Base-by-base conservation (phyloP, 2,113 vertebrate genomes). In the Xenopus laevis region DNA sequence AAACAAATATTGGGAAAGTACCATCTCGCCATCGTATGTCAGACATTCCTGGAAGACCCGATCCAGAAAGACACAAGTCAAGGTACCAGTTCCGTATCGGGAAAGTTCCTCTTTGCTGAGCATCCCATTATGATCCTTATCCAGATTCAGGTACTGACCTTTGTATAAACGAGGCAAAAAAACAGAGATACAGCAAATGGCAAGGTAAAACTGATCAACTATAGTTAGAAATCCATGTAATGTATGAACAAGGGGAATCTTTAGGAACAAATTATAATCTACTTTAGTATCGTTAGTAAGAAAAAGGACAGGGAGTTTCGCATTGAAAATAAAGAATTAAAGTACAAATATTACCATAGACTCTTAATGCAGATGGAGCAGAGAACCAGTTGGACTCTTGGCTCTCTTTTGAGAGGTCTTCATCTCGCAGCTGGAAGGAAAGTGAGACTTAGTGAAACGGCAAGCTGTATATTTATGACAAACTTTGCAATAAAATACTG, bases 361-460 rank as follows among this genome's bases (percentile, higher is more conserved):
- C 96, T 71, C 95, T 81, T 16, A 99, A 87, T 57, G 96, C 96
- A 23, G 97, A 99, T 27, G 97, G 96, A 74, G 97, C 96, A 58
- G 97, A 99, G 90, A 99, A 99, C 95, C 97, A 99, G 57, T 99
- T 99, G 71, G 95, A 95, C 88, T 99, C 97, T 87, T 99, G 97
- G 89, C 95, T 98, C 87, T 99, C 96, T 83, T 98, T 99, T 65
- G 96, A 98, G 80, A 98, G 85, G 81, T 99, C 97, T 83, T 99
- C 97, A 81, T 99, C 97, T 83, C 97, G 91, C 81, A 98, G 87
- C 97, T 99, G 83, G 78, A 83, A 79, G 62, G 60, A 82, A 82
- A 81, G 8, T 74, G 63, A 18, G 15, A 68, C 21, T 9, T 46
- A 45, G 9, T 63, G 15, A 55, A 55, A 12, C 12, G 23, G 46